These are phyloP conservation scores for Trachurus trachurus DNA, from an alignment of 2,797 vertebrate genomes.

Conservation along the genomic window DNA sequence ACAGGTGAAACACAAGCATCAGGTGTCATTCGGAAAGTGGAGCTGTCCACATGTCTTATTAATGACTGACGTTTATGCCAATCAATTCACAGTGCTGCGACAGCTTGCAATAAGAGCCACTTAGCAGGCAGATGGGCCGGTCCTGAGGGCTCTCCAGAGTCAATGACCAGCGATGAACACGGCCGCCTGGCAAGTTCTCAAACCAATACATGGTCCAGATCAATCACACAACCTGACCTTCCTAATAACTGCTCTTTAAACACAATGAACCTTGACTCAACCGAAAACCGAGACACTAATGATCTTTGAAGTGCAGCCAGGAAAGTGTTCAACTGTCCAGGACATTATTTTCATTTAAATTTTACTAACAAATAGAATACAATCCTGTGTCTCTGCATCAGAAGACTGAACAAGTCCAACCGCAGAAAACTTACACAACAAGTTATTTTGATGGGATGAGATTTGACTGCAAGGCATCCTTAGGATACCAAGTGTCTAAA, in stretches of 20 bases:
- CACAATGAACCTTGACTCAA: constrained; percentile 1
- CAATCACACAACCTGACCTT: constrained; percentile 21
- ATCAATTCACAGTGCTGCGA: constrained; percentile 74
- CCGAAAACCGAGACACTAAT: background rate
- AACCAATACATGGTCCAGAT: constrained; percentile 49
- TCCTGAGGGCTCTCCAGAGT: constrained; percentile 60
- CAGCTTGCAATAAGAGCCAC: constrained; percentile 78
- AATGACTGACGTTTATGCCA: constrained; percentile 83
- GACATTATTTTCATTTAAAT: background rate
- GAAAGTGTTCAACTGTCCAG: background rate
- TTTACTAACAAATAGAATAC: background rate
- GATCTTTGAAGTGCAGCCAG: background rate
- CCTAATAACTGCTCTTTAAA: constrained; percentile 19
- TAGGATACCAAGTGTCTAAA: constrained; percentile 14
- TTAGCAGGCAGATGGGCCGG: constrained; percentile 73
- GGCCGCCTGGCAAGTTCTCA: constrained; percentile 56
- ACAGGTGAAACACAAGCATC: constrained; percentile 75
- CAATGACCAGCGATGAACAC: constrained; percentile 68
- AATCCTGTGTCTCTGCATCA: background rate
- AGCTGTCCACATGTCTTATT: constrained; percentile 84
- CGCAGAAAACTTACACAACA: background rate
- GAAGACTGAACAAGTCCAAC: background rate
- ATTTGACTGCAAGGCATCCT: too few relatives aligned
- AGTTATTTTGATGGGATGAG: background rate
- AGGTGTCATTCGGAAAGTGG: constrained; percentile 81